These are phyloP conservation scores for Apodemus sylvaticus DNA, from an alignment of 2,113 vertebrate genomes.

Conservation along the genomic window DNA sequence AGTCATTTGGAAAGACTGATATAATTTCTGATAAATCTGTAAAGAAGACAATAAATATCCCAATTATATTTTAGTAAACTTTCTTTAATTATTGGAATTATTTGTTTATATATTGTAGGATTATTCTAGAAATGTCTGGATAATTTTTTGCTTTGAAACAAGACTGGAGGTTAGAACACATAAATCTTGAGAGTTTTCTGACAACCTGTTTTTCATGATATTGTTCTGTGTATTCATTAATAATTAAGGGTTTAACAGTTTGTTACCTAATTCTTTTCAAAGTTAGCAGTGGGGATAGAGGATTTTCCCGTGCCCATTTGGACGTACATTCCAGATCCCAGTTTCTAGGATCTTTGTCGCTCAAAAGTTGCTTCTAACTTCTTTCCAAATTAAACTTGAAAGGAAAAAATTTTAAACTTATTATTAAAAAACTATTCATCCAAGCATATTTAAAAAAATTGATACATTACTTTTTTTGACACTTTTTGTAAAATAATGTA, in stretches of 20 bases:
- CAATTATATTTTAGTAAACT: conserved; percentile 85
- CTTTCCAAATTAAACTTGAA: conserved; percentile 34
- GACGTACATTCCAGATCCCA: background rate
- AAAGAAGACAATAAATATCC: conserved; percentile 85
- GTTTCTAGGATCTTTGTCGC: conserved; percentile 19
- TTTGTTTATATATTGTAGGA: conserved; percentile 59
- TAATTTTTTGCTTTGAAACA: background rate
- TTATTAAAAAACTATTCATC: conserved; percentile 41
- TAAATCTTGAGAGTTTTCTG: conserved; percentile 38
- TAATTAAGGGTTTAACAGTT: conserved; percentile 11
- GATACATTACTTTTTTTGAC: background rate
- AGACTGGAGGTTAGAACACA: conserved; percentile 51
- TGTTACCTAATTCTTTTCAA: background rate
- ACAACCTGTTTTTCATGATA: conserved; percentile 15
- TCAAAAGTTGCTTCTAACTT: conserved; percentile 27
- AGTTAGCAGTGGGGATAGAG: background rate
- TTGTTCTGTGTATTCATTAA: conserved; percentile 2
- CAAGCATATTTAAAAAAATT: conserved; percentile 38
- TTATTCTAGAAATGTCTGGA: conserved; percentile 58
- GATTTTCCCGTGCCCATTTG: background rate
- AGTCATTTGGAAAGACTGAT: conserved; percentile 80
- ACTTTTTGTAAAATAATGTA: conserved; percentile 26
- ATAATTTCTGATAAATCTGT: conserved; percentile 76
- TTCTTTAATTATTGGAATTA: conserved; percentile 75
- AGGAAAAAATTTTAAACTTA: conserved; percentile 39